These are phyloP conservation scores for Rhinolophus ferrumequinum DNA, from an alignment of 2,113 vertebrate species.

Conservation along the genomic window DNA sequence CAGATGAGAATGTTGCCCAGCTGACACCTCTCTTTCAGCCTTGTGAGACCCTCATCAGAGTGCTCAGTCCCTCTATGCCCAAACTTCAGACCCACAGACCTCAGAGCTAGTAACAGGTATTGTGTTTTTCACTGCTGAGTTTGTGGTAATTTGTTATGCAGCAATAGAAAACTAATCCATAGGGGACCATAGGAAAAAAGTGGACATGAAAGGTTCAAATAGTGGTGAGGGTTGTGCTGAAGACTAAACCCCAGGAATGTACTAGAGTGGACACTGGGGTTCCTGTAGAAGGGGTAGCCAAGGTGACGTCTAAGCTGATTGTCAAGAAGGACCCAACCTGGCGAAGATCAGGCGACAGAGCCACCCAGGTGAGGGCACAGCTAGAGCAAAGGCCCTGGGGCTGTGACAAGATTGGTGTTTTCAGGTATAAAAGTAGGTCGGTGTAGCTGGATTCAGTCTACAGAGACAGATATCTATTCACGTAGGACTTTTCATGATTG, in stretches of 20 bases:
- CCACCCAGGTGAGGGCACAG: background rate
- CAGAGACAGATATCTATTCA: background rate
- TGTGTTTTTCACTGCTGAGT: background rate
- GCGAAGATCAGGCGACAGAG: background rate
- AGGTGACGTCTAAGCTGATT: background rate
- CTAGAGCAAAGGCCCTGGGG: background rate
- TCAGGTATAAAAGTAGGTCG: background rate
- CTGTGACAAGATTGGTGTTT: background rate
- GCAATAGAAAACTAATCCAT: background rate
- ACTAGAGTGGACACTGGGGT: rapidly evolving
- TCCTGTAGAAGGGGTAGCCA: background rate
- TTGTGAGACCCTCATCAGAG: background rate
- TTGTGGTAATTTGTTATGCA: background rate
- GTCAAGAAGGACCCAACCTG: background rate
- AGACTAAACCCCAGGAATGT: background rate
- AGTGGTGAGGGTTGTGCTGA: background rate
- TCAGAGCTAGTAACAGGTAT: background rate
- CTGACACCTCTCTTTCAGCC: background rate
- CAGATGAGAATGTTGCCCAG: background rate
- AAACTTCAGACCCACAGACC: background rate
- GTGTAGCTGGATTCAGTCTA: background rate
- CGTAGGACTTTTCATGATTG: background rate
- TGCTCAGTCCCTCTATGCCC: background rate
- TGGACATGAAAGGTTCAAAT: background rate
- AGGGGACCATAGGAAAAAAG: background rate